Conservation (phyloP, 1,140 invertebrate genomes). For the Cydia strobilella region DNA sequence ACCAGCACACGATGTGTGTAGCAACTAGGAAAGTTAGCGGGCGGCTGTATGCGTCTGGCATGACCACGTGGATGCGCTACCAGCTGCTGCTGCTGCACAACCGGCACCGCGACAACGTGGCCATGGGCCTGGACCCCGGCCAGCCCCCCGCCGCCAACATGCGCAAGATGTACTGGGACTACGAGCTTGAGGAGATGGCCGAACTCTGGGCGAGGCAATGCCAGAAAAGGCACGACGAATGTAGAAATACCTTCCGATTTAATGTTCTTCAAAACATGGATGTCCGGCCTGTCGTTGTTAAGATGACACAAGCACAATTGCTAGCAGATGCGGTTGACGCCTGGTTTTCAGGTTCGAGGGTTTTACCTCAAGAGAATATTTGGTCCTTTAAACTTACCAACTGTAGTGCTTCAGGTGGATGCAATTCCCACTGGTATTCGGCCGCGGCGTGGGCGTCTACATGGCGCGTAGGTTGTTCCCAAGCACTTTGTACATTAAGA, state of each 20-base stretch:
- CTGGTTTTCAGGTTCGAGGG: conserved; percentile 69
- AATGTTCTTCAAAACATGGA: conserved; percentile 74
- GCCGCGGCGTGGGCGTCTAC: conserved; percentile 69
- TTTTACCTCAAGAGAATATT: conserved; percentile 59
- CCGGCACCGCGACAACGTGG: conserved; percentile 69
- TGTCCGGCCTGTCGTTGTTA: conserved; percentile 58
- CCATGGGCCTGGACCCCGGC: conserved; percentile 68
- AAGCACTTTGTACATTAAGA: conserved; percentile 63
- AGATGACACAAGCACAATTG: conserved; percentile 68
- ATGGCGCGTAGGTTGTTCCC: conserved; percentile 71
- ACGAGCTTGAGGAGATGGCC: conserved; percentile 69
- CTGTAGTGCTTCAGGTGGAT: conserved; percentile 64
- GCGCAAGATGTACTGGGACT: conserved; percentile 75
- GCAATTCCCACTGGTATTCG: conserved; percentile 69
- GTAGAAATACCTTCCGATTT: conserved; percentile 68
- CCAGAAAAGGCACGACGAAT: conserved; percentile 71
- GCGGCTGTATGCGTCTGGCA: conserved; percentile 64
- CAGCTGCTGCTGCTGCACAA: conserved; percentile 68
- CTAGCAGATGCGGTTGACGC: conserved; percentile 66
- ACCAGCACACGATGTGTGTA: conserved; percentile 68
- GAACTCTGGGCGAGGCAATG: conserved; percentile 71
- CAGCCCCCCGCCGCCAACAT: conserved; percentile 72
- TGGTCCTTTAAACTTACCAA: conserved; percentile 63
- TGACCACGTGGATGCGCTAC: conserved; percentile 73
- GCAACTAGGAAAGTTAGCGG: conserved; percentile 58